Conservation (phyloP, 2,113 vertebrate species). For the Oryzias woworae region DNA sequence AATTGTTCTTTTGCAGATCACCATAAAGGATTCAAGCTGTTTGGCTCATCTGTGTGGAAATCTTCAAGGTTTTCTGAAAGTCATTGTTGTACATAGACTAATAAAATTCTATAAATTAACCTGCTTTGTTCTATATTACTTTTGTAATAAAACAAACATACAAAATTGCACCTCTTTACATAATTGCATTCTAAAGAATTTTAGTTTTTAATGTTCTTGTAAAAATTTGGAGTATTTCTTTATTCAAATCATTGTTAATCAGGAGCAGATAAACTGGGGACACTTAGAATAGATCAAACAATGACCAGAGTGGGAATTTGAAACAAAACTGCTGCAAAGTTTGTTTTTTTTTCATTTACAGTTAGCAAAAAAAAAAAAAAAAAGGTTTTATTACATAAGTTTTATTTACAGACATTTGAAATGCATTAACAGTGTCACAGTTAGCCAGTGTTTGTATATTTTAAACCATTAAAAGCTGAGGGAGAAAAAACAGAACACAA, state of each 20-base stretch:
- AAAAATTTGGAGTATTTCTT: no score
- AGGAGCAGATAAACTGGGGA: no score
- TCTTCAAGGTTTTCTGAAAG: constrained; percentile 21
- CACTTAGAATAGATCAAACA: no score
- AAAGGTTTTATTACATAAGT: constrained; percentile 46
- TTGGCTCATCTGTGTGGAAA: constrained; percentile 5
- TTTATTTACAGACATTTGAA: constrained; percentile 80
- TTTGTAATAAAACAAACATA: not conserved
- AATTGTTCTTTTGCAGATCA: constrained; percentile 15
- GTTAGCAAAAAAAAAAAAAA: not conserved
- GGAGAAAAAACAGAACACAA: constrained; percentile 38
- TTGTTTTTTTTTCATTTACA: no score
- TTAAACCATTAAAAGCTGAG: constrained; percentile 56
- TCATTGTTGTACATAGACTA: constrained; percentile 67
- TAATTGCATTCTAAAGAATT: no score
- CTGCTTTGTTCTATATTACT: not conserved
- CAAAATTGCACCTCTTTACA: no score
- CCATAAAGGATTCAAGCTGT: not conserved
- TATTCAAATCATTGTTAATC: not conserved
- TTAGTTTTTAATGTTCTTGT: no score
- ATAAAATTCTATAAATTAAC: constrained; percentile 49
- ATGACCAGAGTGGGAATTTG: not conserved
- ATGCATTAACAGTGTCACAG: constrained; percentile 77
- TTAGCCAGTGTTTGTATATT: constrained; percentile 75
- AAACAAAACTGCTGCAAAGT: not conserved